Evolutionary conservation across 2,888 invertebrate genomes (phyloP).

Genomic region (Trichopoda pennipes): DNA sequence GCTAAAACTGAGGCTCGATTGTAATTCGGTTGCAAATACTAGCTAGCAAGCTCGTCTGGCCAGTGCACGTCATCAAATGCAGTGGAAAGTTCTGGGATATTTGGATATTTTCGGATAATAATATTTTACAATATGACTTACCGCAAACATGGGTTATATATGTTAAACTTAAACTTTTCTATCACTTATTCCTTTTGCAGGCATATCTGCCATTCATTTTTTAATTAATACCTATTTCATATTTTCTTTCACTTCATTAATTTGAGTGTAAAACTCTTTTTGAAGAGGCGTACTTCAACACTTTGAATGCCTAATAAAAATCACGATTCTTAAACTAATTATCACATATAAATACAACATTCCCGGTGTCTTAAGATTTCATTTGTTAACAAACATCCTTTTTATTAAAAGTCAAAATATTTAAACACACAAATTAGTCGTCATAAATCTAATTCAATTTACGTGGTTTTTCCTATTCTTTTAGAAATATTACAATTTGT

Average conservation of each 20-base stretch:
- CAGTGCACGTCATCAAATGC: too few species aligned
- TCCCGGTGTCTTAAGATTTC: neutral
- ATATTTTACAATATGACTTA: too few species aligned
- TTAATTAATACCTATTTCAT: neutral
- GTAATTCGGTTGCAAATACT: too few species aligned
- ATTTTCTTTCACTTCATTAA: neutral
- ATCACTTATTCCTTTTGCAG: neutral
- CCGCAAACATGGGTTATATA: too few species aligned
- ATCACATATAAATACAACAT: constrained; percentile 8
- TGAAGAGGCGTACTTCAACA: neutral
- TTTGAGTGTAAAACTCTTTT: neutral
- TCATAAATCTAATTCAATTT: constrained; percentile 33
- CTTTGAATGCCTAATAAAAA: neutral
- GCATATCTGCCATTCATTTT: neutral
- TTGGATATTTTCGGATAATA: too few species aligned
- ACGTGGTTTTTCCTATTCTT: neutral
- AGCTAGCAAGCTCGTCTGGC: too few species aligned
- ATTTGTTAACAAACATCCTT: constrained; percentile 6
- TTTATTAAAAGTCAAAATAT: constrained; percentile 18
- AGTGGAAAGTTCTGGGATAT: too few species aligned
- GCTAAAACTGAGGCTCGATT: too few species aligned
- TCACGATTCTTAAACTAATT: constrained; percentile 12
- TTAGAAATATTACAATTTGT: neutral
- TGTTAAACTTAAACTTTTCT: too few species aligned
- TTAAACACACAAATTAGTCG: constrained; percentile 6